Base-by-base conservation (phyloP, 2,113 vertebrate species). In the Elephantulus edwardii region DNA sequence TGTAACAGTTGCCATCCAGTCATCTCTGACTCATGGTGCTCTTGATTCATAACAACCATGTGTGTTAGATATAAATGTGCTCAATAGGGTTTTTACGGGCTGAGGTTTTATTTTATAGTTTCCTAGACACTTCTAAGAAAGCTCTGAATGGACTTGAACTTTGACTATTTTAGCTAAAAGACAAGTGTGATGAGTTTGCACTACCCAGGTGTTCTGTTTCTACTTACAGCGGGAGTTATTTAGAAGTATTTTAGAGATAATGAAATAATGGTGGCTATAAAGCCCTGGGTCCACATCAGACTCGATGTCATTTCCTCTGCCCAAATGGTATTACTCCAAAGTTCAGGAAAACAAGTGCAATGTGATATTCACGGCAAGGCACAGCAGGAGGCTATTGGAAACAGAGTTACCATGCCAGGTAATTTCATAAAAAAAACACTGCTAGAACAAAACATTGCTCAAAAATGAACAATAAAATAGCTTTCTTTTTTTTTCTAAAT, bases 361-460 rank as follows among this genome's bases (percentile, higher is more conserved):
- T 3, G 62, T 50, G 48, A 50, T n/a, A n/a, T n/a, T n/a, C 8
- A 50, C 48, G 8, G 46, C 13, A 68, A 85, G 54, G 12, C 90
- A 74, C 1, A 40, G 44, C 16, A 48, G 77, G 71, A 86, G 28
- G 48, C 3, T 2, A 2, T 76, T 40, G 84, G 70, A 88, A 84
- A 33, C 4, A 86, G 71, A 78, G 46, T 91, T 88, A 83, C 19
- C 62, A 78, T 84, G 70, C 56, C 50, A 75, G 71, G 60, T 68
- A 68, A 80, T 84, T 88, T 64, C 54, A 94, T 62, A 60, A 91
- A 96, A 90, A 62, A 40, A 91, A 88, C n/a, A 68, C 42, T 22
- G 76, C n/a, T 88, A 72, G 20, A 85, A 85, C 8, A 54, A 83
- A 85, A 17, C n/a, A 52, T 72, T 85, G 30, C 40, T 82, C 80